Evolutionary conservation across 2,888 invertebrate species (phyloP).

Genomic region (Sphaeridia pumilis): DNA sequence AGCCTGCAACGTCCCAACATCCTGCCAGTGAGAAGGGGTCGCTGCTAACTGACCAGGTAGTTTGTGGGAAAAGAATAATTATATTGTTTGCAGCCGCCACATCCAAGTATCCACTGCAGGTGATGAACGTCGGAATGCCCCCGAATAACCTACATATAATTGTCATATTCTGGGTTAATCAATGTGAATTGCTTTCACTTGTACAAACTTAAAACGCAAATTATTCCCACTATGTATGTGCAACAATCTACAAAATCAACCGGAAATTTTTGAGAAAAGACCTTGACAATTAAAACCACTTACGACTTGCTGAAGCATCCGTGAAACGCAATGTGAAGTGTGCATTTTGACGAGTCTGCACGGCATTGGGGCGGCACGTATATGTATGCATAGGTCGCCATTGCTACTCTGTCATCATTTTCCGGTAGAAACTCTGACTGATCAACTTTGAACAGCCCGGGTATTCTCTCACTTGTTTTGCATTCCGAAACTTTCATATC

Average conservation of each 20-base stretch:
- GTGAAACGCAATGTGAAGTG: slow-evolving; percentile 31
- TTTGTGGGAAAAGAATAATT: slow-evolving; percentile 19
- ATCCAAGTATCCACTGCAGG: slow-evolving; percentile 32
- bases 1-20: slow-evolving; percentile 34
- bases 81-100: slow-evolving; percentile 33
- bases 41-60: slow-evolving; percentile 16
- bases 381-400: slow-evolving; percentile 13
- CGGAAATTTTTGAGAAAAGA: not conserved
- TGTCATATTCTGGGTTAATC: not conserved
- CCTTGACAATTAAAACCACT: not conserved
- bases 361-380: slow-evolving; percentile 15
- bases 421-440: slow-evolving; percentile 31
- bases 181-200: slow-evolving; percentile 1
- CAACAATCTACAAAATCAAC: not conserved
- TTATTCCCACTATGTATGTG: too few relatives aligned
- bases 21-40: slow-evolving; percentile 31
- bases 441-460: slow-evolving; percentile 27
- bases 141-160: slow-evolving; percentile 23
- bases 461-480: slow-evolving; percentile 11
- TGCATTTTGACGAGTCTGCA: slow-evolving; percentile 18
- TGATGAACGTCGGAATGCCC: slow-evolving; percentile 28
- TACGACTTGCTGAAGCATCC: slow-evolving; percentile 32
- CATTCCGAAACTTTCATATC: slow-evolving; percentile 17
- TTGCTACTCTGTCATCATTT: slow-evolving; percentile 17
- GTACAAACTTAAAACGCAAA: too few relatives aligned